phyloP scores from a whole-genome alignment of 1,140 invertebrate genomes.

The Euschistus heros region DNA sequence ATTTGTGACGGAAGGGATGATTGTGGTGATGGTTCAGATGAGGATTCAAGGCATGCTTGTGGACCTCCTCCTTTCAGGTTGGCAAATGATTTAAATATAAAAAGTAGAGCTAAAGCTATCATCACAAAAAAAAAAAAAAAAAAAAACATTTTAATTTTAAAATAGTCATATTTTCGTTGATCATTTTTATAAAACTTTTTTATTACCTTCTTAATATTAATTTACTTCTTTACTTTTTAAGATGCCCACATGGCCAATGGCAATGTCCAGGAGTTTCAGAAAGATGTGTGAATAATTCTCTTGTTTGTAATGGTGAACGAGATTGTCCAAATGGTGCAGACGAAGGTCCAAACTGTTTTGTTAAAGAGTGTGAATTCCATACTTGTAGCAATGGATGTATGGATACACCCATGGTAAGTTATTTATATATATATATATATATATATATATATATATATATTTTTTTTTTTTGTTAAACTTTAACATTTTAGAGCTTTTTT shows the following conservation, averaged over 20 bases:
- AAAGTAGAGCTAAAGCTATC: not conserved
- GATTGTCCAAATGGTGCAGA: slow-evolving; percentile 88
- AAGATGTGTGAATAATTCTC: slow-evolving; percentile 63
- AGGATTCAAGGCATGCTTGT: slow-evolving; percentile 65
- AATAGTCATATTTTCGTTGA: not conserved
- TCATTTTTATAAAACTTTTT: not conserved
- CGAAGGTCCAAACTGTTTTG: slow-evolving; percentile 77
- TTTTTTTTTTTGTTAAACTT: no score
- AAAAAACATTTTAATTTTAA: not conserved
- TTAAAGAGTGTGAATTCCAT: slow-evolving; percentile 64
- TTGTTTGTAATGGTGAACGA: slow-evolving; percentile 70
- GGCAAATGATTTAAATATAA: not conserved
- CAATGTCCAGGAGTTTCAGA: slow-evolving; percentile 68
- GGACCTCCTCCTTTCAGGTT: slow-evolving; percentile 50
- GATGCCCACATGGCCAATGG: slow-evolving; percentile 69
- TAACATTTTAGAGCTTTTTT: no score
- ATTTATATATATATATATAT: no score
- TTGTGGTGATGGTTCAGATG: slow-evolving; percentile 89
- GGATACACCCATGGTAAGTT: slow-evolving; percentile 68
- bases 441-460: no score
- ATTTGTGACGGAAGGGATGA: slow-evolving; percentile 94
- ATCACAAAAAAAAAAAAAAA: not conserved
- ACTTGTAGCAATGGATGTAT: slow-evolving; percentile 79
- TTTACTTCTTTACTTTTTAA: slow-evolving; percentile 33
- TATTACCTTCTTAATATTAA: not conserved